Percentiles rank a stretch among this genome's conserved stretches.
Evolutionary conservation across 2,888 invertebrate genomes (phyloP).

Genomic region (Brassicogethes aeneus): DNA sequence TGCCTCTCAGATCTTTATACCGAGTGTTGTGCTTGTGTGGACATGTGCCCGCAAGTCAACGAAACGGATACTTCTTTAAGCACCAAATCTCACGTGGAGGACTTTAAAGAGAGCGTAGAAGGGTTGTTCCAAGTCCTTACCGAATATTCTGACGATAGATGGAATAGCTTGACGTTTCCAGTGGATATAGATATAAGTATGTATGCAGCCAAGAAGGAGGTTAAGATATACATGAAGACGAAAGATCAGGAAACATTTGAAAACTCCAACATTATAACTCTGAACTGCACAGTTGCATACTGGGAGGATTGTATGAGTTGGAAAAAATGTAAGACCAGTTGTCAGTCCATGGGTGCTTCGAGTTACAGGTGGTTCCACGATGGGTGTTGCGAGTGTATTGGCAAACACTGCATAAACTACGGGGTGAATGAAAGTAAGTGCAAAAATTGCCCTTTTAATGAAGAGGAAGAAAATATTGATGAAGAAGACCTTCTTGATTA

Average conservation of each 20-base stretch:
- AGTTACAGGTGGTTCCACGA: constrained; percentile 90
- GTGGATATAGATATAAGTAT: constrained; percentile 62
- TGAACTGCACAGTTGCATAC: constrained; percentile 86
- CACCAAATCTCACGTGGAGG: constrained; percentile 78
- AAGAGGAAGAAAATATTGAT: constrained; percentile 37
- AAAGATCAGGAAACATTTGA: constrained; percentile 55
- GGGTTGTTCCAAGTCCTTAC: constrained; percentile 77
- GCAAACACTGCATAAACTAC: constrained; percentile 79
- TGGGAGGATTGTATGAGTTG: constrained; percentile 83
- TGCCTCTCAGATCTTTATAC: constrained; percentile 8
- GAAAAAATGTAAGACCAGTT: constrained; percentile 77
- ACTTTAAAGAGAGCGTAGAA: constrained; percentile 70
- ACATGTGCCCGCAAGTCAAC: constrained; percentile 81
- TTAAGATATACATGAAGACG: constrained; percentile 40
- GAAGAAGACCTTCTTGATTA: constrained; percentile 55
- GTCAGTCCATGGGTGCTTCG: constrained; percentile 74
- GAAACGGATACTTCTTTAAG: constrained; percentile 60
- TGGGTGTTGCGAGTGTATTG: constrained; percentile 90
- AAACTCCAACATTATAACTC: constrained; percentile 27
- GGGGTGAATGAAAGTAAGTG: constrained; percentile 80
- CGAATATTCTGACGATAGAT: constrained; percentile 68
- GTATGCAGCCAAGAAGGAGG: constrained; percentile 43
- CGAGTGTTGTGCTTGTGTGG: constrained; percentile 32
- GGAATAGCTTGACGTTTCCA: constrained; percentile 78
- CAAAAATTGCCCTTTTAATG: constrained; percentile 33